A percentile compares a stretch with the other conserved stretches of the same genome.
Evolutionary conservation across 1,140 invertebrate species (phyloP).

Genomic region (Drosophila nebulosa): DNA sequence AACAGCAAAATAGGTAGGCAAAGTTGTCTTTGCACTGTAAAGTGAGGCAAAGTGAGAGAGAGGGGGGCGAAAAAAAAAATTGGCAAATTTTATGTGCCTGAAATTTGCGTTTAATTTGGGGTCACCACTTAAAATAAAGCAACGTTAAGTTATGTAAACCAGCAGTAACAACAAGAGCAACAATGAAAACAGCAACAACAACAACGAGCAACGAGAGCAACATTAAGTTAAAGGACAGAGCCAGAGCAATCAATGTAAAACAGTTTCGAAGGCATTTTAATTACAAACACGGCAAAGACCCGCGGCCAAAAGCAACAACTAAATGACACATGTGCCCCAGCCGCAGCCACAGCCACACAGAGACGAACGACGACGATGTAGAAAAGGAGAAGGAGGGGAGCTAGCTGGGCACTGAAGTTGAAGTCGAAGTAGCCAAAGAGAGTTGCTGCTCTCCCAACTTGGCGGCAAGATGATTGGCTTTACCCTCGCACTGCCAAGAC

Average conservation of each 20-base stretch:
- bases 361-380: too few relatives aligned
- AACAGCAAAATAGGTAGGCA: slow-evolving; percentile 12
- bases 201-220: not conserved
- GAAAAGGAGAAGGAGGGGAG: not conserved
- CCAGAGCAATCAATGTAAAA: slow-evolving; percentile 45
- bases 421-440: slow-evolving; percentile 1
- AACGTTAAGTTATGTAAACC: slow-evolving; percentile 7
- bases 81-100: slow-evolving; percentile 70
- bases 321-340: slow-evolving; percentile 65
- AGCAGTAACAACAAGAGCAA: slow-evolving; percentile 10
- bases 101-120: slow-evolving; percentile 71
- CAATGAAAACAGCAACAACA: slow-evolving; percentile 20
- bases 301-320: slow-evolving; percentile 42
- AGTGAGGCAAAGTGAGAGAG: not conserved
- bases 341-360: not conserved
- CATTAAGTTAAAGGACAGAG: slow-evolving; percentile 11
- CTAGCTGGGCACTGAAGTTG: slow-evolving; percentile 2
- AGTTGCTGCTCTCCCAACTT: slow-evolving; percentile 13
- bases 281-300: slow-evolving; percentile 50
- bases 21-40: slow-evolving; percentile 44
- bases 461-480: not conserved
- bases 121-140: slow-evolving; percentile 38
- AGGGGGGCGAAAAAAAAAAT: slow-evolving; percentile 23
- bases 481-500: slow-evolving; percentile 41
- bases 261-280: slow-evolving; percentile 74